Evolutionary conservation across 2,797 vertebrate genomes (phyloP), one percentile per base, ranked within the genome.

Genomic region (Parauchenoglanis ngamensis): DNA sequence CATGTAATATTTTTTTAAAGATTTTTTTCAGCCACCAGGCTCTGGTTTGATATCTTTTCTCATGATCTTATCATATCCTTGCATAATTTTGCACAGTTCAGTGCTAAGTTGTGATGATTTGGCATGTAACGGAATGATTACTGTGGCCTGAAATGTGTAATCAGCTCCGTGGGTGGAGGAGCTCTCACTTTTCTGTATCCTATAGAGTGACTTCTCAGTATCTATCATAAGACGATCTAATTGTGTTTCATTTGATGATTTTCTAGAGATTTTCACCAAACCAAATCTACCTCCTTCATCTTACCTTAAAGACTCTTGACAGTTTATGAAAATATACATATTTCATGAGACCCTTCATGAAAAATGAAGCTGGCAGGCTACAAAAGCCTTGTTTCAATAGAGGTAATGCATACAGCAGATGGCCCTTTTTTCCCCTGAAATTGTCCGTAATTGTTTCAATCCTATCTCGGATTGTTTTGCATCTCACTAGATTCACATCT

Each of bases 381-480:
- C 89, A 88, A 91, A 92, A 91, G 89, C 85, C 46, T 87, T 89
- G 82, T 49, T 78, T 91, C 94, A 92, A 91, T 90, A 84, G 91
- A 92, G 89, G 93, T 93, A 95, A 94, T 94, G 94, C 95, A 95
- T 95, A 94, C 94, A 96, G 95, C 97, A 98, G 97, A 96, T 98
- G 97, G 96, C 95, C 95, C 86, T 95, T 85, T 91, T 87, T 95
- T 92, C 91, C 89, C 91, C 92, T 92, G 95, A 96, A 97, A 97
- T 95, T 93, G 94, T 94, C 94, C 93, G 93, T 97, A 97, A 98
- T 98, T 97, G 97, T 97, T 97, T 96, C 93, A 95, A 95, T 94
- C 93, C 95, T 94, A 94, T 94, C 95, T 95, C 94, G 95, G 96
- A 96, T 97, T 92, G 95, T 95, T 96, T 83, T 94, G 93, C 94